These are phyloP conservation scores for Olivierus martensii DNA, from an alignment of 1,140 invertebrate genomes.

Conservation along the genomic window DNA sequence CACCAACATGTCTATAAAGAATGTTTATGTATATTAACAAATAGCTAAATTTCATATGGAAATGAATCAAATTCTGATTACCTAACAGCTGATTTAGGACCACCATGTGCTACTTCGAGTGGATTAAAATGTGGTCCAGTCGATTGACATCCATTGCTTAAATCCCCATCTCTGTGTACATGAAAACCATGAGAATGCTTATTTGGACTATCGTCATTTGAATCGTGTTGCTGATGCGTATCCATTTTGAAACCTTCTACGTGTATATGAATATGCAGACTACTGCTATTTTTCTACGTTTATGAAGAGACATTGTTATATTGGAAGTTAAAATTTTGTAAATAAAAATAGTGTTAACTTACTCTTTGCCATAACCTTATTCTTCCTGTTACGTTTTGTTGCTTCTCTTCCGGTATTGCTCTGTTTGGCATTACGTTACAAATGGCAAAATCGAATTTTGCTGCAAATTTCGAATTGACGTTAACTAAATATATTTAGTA, in stretches of 20 bases:
- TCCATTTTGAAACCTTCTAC: conserved; percentile 12
- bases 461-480: no score
- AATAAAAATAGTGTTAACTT: not conserved
- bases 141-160: conserved; percentile 87
- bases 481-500: no score
- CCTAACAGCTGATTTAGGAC: conserved; percentile 26
- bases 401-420: conserved; percentile 7
- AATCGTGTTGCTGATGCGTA: conserved; percentile 1
- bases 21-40: not conserved
- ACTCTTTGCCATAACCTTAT: conserved; percentile 14
- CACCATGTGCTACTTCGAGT: conserved; percentile 27
- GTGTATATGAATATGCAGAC: conserved; percentile 9
- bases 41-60: no score
- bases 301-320: no score
- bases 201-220: not conserved
- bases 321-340: not conserved
- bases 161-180: conserved; percentile 93
- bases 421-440: conserved; percentile 15
- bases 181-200: conserved; percentile 72
- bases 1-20: conserved; percentile 57
- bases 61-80: conserved; percentile 7
- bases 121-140: conserved; percentile 96
- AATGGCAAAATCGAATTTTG: conserved; percentile 8
- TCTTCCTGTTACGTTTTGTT: conserved; percentile 14
- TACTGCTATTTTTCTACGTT: no score